Conservation (phyloP, 2,888 invertebrate species). For the Chrysotoxum bicinctum region DNA sequence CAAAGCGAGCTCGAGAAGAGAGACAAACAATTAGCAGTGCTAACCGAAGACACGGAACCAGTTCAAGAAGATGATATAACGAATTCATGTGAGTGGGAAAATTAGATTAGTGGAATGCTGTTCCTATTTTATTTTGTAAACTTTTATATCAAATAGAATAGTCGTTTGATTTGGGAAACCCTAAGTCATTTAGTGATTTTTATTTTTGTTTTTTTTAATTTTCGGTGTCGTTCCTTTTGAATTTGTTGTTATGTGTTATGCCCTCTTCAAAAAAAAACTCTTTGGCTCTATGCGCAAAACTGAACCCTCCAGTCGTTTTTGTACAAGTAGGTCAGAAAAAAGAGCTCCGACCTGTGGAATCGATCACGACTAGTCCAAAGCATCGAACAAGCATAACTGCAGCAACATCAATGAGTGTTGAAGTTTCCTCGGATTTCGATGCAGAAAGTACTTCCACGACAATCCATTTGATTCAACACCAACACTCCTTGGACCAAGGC, state of each 20-base stretch:
- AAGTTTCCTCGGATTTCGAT: slow-evolving; percentile 75
- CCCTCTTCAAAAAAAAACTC: slow-evolving; percentile 33
- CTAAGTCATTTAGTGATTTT: slow-evolving; percentile 40
- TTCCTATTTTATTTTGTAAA: slow-evolving; percentile 14
- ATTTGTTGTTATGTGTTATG: slow-evolving; percentile 77
- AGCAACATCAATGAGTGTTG: slow-evolving; percentile 77
- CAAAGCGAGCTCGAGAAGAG: slow-evolving; percentile 96
- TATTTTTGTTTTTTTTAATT: slow-evolving; percentile 74
- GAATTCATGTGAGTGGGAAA: slow-evolving; percentile 80
- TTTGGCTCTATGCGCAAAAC: slow-evolving; percentile 54
- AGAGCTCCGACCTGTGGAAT: slow-evolving; percentile 80
- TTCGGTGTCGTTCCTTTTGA: slow-evolving; percentile 73
- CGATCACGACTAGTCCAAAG: slow-evolving; percentile 82
- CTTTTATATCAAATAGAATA: not conserved
- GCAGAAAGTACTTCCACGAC: slow-evolving; percentile 75
- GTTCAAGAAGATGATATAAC: slow-evolving; percentile 82
- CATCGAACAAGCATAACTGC: slow-evolving; percentile 81
- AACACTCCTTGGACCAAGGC: slow-evolving; percentile 80
- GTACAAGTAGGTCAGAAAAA: slow-evolving; percentile 82
- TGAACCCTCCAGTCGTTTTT: slow-evolving; percentile 79
- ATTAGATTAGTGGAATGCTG: slow-evolving; percentile 45
- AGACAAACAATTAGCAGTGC: slow-evolving; percentile 92
- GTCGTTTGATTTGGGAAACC: slow-evolving; percentile 7
- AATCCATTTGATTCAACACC: slow-evolving; percentile 79
- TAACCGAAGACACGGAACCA: slow-evolving; percentile 91